Evolutionary conservation across 2,888 invertebrate genomes (phyloP).

Genomic region (Agrotis segetum): DNA sequence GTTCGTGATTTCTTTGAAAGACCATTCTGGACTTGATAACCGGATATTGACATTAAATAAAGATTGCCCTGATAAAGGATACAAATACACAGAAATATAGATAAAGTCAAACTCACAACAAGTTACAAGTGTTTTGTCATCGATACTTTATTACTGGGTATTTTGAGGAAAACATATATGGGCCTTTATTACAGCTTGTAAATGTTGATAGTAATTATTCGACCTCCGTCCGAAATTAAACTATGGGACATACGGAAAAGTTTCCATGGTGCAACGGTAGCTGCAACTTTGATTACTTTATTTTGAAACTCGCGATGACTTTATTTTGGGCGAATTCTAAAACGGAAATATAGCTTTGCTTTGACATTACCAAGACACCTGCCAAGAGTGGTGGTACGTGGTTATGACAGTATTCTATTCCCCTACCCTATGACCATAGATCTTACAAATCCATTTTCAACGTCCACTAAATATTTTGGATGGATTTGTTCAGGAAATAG

Average conservation of each 20-base stretch:
- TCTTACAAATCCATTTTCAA: constrained; percentile 14
- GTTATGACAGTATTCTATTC: background rate
- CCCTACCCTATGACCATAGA: background rate
- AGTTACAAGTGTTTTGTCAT: constrained; percentile 12
- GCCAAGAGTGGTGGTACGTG: background rate
- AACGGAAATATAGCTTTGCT: background rate
- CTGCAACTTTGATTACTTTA: background rate
- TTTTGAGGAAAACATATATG: background rate
- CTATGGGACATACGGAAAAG: background rate
- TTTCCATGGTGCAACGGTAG: background rate
- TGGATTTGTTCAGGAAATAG: constrained; percentile 1
- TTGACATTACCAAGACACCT: background rate
- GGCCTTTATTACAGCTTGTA: background rate
- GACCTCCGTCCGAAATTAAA: background rate
- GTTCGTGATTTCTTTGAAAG: constrained; percentile 33
- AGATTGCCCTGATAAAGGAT: constrained; percentile 37
- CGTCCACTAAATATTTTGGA: constrained; percentile 8
- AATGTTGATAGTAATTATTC: background rate
- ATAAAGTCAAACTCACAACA: constrained; percentile 13
- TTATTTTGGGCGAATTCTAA: background rate
- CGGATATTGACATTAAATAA: constrained; percentile 41
- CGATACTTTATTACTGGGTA: background rate
- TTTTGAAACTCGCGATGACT: background rate
- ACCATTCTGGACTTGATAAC: constrained; percentile 43
- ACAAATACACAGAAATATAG: constrained; percentile 8